Conservation (phyloP, 2,113 vertebrate species). For the Vireo altiloquus region DNA sequence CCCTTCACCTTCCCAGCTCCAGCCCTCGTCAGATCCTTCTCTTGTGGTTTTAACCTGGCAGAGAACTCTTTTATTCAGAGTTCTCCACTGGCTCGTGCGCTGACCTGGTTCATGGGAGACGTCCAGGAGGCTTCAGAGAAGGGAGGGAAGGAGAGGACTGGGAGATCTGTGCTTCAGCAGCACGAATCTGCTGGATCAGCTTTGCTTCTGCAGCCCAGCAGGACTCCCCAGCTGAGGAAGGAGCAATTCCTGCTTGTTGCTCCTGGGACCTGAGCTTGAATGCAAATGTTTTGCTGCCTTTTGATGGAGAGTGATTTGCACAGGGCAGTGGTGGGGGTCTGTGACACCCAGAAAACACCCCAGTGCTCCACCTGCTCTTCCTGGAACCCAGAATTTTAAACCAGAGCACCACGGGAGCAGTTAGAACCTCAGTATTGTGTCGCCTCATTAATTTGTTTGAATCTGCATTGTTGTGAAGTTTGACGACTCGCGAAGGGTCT, state of each 20-base stretch:
- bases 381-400: not conserved
- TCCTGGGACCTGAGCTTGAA: not conserved
- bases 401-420: not conserved
- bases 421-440: not conserved
- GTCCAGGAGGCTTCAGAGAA: not conserved
- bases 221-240: not conserved
- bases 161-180: not conserved
- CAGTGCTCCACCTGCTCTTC: not conserved
- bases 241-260: not conserved
- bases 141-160: not conserved
- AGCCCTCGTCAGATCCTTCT: not conserved
- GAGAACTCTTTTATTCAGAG: not conserved
- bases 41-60: not conserved
- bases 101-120: not conserved
- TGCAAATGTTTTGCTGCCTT: not conserved
- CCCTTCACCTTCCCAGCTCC: not conserved
- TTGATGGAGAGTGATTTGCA: not conserved
- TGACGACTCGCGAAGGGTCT: not conserved
- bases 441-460: not conserved
- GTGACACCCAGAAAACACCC: not conserved
- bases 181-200: not conserved
- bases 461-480: not conserved
- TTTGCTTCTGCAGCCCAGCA: not conserved
- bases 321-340: not conserved
- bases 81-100: not conserved